A percentile compares a stretch with the other conserved stretches of the same genome.
phyloP scores from a whole-genome alignment of 2,797 vertebrate genomes.

The Urophycis tenuis region DNA sequence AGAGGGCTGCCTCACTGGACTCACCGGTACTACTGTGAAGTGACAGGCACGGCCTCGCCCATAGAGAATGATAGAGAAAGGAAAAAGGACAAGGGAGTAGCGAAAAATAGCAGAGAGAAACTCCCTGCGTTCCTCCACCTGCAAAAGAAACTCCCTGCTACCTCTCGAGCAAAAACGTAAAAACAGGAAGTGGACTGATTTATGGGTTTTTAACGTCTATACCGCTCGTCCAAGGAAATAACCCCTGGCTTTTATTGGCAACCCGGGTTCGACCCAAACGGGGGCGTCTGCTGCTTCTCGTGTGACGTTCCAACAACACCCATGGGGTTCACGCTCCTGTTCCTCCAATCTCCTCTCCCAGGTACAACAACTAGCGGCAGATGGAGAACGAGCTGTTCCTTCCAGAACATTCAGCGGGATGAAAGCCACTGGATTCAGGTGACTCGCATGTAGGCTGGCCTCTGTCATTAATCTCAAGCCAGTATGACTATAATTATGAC shows the following conservation, averaged over 20 bases:
- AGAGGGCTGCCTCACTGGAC: background rate
- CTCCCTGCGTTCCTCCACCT: background rate
- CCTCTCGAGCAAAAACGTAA: constrained; percentile 1
- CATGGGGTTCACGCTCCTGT: constrained; percentile 23
- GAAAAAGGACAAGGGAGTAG: background rate
- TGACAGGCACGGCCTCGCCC: background rate
- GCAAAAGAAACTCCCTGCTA: background rate
- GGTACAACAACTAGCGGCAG: constrained; percentile 41
- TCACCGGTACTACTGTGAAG: background rate
- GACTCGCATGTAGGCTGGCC: constrained; percentile 47
- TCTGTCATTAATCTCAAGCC: constrained; percentile 45
- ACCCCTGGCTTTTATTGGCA: background rate
- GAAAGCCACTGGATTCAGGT: constrained; percentile 55
- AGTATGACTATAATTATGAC: constrained; percentile 58
- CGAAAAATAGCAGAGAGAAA: background rate
- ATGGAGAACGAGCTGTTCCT: constrained; percentile 37
- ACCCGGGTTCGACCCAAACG: background rate
- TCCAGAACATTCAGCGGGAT: constrained; percentile 37
- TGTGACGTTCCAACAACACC: constrained; percentile 15
- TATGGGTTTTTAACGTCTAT: constrained; percentile 11
- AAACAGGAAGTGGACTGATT: constrained; percentile 17
- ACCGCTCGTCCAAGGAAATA: constrained; percentile 9
- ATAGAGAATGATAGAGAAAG: constrained; percentile 3
- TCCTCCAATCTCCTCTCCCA: constrained; percentile 27
- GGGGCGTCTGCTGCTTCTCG: background rate